These are phyloP conservation scores for Chaetura pelagica DNA, from an alignment of 2,113 vertebrate species.

Conservation along the genomic window DNA sequence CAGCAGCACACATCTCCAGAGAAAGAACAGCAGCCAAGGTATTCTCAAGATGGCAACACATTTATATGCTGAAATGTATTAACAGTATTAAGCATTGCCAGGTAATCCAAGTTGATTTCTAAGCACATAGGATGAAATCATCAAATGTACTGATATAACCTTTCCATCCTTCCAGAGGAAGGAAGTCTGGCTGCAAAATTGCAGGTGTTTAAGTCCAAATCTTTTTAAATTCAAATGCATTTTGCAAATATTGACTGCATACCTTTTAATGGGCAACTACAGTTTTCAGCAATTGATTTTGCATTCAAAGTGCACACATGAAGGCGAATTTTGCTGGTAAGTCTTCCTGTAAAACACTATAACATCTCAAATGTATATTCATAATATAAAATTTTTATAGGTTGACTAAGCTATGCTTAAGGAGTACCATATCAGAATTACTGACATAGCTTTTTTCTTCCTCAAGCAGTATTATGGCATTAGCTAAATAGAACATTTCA, in stretches of 20 bases:
- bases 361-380: neutral
- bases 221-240: fast-evolving
- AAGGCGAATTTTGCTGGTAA: neutral
- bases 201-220: neutral
- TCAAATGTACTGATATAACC: neutral
- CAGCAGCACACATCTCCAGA: neutral
- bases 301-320: neutral
- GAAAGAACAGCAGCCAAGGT: neutral
- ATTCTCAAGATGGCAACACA: neutral
- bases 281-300: neutral
- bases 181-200: neutral
- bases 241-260: neutral
- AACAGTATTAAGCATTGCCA: neutral
- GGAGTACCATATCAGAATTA: neutral
- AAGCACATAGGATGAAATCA: neutral
- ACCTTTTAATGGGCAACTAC: neutral
- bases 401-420: neutral
- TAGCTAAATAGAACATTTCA: neutral
- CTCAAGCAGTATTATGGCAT: neutral
- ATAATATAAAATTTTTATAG: neutral
- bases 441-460: neutral
- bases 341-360: neutral
- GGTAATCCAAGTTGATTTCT: neutral
- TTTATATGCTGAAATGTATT: neutral
- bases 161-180: neutral